Base-by-base conservation (phyloP, 2,113 vertebrate genomes). In the Salvelinus alpinus region DNA sequence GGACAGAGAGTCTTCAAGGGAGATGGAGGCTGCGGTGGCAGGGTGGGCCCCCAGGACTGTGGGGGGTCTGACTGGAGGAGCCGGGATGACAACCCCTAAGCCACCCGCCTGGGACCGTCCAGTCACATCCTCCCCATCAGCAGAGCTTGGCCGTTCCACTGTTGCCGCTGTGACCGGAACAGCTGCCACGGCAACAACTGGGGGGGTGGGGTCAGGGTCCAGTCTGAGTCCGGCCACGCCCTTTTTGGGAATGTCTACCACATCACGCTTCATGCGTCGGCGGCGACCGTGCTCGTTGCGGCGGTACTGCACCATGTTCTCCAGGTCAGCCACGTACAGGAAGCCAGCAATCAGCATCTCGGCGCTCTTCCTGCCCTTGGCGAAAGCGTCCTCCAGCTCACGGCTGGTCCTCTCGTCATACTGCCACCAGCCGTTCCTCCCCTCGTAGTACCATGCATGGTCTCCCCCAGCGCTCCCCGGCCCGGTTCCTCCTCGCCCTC, bases 361-460 rank as follows among this genome's bases (percentile, higher is more conserved):
- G 0, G 96, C 95, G 88, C 93, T 97, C 90, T 97, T 98, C 92
- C 94, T 96, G 82, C 95, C 97, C 88, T 96, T 96, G 75, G 94
- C 86, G 75, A 96, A 96, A 24, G 97, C 96, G 73, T 99, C 97
- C 92, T 99, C 97, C 87, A 99, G 91, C 88, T 99, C 97, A 54
- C 93, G 93, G 88, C 94, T 98, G 75, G 96, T 97, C 70, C 97
- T 94, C 87, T 98, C 97, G 51, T 99, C 97, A 12, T 99, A 99
- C 88, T 99, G 97, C 97, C 97, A 99, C 97, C 97, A 99, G 73
- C 97, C 97, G 29, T 98, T 99, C 84, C 96, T 94, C 29, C 97
- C 97, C 91, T 98, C 97, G 6, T 99, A 98, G 92, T 98, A 99
- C 97, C 97, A 99, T 0, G 96, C 95, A 7, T 96, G 94, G 75